Base-by-base conservation (phyloP, 2,888 invertebrate genomes). In the Gortyna flavago region DNA sequence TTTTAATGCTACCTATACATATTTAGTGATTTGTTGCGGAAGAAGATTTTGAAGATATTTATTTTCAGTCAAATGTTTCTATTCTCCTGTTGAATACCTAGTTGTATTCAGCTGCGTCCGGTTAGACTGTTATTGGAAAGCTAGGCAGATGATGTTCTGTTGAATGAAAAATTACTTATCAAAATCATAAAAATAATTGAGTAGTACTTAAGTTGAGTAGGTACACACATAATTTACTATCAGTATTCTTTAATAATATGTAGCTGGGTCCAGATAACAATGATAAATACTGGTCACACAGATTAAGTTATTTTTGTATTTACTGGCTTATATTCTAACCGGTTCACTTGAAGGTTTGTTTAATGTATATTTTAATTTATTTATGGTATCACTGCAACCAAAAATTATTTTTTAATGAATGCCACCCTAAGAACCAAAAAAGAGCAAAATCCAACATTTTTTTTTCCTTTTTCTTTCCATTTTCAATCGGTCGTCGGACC, bases 171-270 rank as follows among this genome's bases (percentile, higher is more conserved):
- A 0, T 32, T 62, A 57, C 5, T 13, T 64, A 80, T 48, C 2
- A 29, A 79, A 51, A 44, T 38, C 11, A 64, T 48, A n/a, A 38
- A 29, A 64, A 80, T 38, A 48, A 48, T 64, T n/a, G 64, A 3
- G 32, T 59, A n/a, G n/a, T 29, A 62, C n/a, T 8, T 74, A 65
- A 54, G 13, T 54, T 51, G 13, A 32, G 16, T n/a, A n/a, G n/a
- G n/a, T 25, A 62, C 6, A 54, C 8, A 48, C 72, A 67, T 35
- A n/a, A 77, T n/a, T 44, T 41, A 21, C 51, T 75, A 81, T 82
- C 69, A 76, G 57, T 48, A 44, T 69, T 62, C n/a, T 61, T 48
- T 9, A n/a, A 29, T 59, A 35, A 38, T 54, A 29, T 29, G n/a
- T 80, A 8, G n/a, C 25, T 70, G 32, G 13, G 25, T 69, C 16